These are phyloP conservation scores for Puffinus mauretanicus DNA, from an alignment of 2,113 vertebrate species.

Conservation along the genomic window DNA sequence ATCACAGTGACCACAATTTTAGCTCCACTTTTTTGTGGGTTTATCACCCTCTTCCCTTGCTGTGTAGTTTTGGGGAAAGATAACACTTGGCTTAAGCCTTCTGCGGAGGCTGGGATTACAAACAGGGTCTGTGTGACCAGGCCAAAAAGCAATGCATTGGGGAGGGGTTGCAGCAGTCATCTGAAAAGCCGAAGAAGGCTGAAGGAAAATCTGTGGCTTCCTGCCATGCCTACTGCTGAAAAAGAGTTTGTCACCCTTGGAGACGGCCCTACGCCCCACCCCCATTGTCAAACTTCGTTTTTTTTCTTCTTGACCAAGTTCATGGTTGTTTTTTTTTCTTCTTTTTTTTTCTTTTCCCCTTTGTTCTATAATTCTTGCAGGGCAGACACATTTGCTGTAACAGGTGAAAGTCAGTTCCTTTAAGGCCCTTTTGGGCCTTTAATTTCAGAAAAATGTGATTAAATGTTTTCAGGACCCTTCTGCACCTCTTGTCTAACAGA, in stretches of 20 bases:
- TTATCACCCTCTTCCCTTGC: neutral
- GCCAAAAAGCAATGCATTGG: neutral
- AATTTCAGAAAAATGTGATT: neutral
- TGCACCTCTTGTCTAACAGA: neutral
- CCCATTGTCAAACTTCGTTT: neutral
- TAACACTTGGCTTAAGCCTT: neutral
- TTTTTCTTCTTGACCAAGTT: neutral
- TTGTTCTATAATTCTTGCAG: neutral
- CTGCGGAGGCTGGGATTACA: neutral
- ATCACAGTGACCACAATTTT: neutral
- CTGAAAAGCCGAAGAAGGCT: neutral
- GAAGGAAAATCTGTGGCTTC: neutral
- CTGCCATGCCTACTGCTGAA: neutral
- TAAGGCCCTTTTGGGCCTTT: neutral
- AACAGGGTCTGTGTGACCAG: neutral
- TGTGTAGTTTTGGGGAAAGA: neutral
- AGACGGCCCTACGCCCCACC: neutral
- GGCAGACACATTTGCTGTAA: neutral
- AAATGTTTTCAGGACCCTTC: neutral
- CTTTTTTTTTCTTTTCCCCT: neutral
- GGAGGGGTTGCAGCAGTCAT: neutral
- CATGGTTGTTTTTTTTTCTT: neutral
- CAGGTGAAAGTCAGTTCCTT: neutral
- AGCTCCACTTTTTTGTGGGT: neutral
- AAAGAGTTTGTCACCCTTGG: neutral